Percentiles rank a stretch among this genome's conserved stretches.
Conservation (phyloP, 2,113 vertebrate species). For the Cichladusa arquata region DNA sequence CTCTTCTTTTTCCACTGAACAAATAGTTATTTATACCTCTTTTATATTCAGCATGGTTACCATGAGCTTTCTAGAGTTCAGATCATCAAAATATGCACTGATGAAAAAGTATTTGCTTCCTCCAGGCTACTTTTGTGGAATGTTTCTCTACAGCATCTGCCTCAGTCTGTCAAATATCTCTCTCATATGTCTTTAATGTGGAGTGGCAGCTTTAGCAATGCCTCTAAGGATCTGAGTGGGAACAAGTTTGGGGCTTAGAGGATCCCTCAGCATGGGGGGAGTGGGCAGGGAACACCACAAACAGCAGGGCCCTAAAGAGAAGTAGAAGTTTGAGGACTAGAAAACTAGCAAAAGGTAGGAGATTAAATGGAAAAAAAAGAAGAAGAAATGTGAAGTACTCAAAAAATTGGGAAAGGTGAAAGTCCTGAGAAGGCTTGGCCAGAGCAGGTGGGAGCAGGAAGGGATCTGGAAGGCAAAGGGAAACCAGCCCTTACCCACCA, state of each 20-base stretch:
- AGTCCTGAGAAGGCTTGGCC: background rate
- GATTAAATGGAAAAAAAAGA: background rate
- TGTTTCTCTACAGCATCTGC: background rate
- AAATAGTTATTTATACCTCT: background rate
- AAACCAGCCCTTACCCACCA: background rate
- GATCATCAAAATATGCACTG: background rate
- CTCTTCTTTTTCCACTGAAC: background rate
- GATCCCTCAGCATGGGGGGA: fast-evolving
- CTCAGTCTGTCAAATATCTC: background rate
- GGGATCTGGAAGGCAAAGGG: background rate
- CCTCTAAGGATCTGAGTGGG: background rate
- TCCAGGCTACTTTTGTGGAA: background rate
- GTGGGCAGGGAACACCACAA: background rate
- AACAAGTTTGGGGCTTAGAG: background rate
- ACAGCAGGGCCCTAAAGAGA: background rate
- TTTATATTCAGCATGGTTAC: background rate
- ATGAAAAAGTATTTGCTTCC: background rate
- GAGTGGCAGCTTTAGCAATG: background rate
- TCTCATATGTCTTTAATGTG: background rate
- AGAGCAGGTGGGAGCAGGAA: background rate
- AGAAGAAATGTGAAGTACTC: fast-evolving
- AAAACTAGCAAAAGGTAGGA: background rate
- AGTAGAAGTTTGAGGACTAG: background rate
- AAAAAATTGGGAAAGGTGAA: background rate
- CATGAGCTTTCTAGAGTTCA: background rate